phyloP scores from a whole-genome alignment of 2,888 invertebrate species.

The Drosophila subquinaria region DNA sequence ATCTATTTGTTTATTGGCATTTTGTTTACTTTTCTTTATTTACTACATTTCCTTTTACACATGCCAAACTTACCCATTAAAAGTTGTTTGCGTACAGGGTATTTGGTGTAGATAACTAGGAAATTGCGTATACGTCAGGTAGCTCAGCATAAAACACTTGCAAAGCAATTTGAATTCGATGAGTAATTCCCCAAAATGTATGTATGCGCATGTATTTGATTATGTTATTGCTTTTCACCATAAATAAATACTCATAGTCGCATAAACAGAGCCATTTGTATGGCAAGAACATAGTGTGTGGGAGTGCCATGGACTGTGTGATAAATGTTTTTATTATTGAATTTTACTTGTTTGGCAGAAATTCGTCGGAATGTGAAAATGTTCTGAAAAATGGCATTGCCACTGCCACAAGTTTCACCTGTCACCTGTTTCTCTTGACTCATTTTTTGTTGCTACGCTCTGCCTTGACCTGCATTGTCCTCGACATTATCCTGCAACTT shows the following conservation, averaged over 20 bases:
- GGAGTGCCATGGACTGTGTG: slow-evolving; percentile 34
- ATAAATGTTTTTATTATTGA: slow-evolving; percentile 41
- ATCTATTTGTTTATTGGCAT: not conserved
- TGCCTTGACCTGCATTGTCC: slow-evolving; percentile 65
- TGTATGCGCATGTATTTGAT: slow-evolving; percentile 20
- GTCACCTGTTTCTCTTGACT: slow-evolving; percentile 1
- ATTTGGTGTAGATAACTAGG: slow-evolving; percentile 12
- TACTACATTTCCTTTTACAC: not conserved
- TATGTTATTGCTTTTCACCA: slow-evolving; percentile 45
- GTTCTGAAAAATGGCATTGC: slow-evolving; percentile 4
- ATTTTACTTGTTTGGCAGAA: slow-evolving; percentile 24
- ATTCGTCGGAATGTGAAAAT: slow-evolving; percentile 10
- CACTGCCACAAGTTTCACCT: slow-evolving; percentile 3
- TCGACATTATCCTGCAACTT: slow-evolving; percentile 53
- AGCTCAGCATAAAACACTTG: slow-evolving; percentile 60
- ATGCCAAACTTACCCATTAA: not conserved
- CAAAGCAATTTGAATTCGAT: slow-evolving; percentile 65
- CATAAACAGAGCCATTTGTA: slow-evolving; percentile 38
- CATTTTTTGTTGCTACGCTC: slow-evolving; percentile 1
- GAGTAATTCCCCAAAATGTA: slow-evolving; percentile 61
- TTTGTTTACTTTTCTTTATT: not conserved
- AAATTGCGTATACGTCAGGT: slow-evolving; percentile 62
- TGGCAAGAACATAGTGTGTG: slow-evolving; percentile 18
- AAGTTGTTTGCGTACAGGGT: not conserved
- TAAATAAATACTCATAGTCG: slow-evolving; percentile 41